A percentile compares a stretch with the other conserved stretches of the same genome.
Conservation (phyloP, 1,140 invertebrate genomes). For the Drosophila micromelanica region DNA sequence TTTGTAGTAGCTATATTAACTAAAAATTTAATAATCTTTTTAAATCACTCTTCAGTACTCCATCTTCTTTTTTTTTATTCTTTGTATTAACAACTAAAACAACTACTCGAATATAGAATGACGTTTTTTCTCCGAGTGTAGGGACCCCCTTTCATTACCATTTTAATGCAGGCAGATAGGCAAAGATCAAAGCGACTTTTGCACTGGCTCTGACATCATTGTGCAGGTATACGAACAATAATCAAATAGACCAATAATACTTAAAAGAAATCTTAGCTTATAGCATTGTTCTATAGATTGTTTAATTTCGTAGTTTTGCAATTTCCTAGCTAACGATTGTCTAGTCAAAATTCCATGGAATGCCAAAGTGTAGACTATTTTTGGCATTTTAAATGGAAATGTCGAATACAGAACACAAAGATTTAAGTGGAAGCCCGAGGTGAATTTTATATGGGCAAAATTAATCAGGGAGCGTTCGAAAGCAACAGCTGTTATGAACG, state of each 20-base stretch:
- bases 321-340: not conserved
- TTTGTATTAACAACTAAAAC: too few species aligned
- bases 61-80: too few species aligned
- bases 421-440: constrained; percentile 26
- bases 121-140: constrained; percentile 1
- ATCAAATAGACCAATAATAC: not conserved
- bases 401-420: not conserved
- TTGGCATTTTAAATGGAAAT: constrained; percentile 58
- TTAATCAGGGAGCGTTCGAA: constrained; percentile 8
- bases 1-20: too few species aligned
- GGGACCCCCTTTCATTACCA: not conserved
- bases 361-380: constrained; percentile 40
- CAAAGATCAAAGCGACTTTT: constrained; percentile 24
- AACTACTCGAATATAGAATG: too few species aligned
- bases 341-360: constrained; percentile 39
- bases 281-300: not conserved
- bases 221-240: not conserved
- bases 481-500: constrained; percentile 25
- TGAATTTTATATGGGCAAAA: constrained; percentile 1
- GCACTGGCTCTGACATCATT: constrained; percentile 23
- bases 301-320: not conserved
- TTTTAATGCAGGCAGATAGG: not conserved
- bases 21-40: too few species aligned
- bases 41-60: too few species aligned
- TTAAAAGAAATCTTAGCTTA: constrained; percentile 1